These are phyloP conservation scores for Zosterops hypoxanthus DNA, from an alignment of 2,113 vertebrate genomes.

Conservation along the genomic window DNA sequence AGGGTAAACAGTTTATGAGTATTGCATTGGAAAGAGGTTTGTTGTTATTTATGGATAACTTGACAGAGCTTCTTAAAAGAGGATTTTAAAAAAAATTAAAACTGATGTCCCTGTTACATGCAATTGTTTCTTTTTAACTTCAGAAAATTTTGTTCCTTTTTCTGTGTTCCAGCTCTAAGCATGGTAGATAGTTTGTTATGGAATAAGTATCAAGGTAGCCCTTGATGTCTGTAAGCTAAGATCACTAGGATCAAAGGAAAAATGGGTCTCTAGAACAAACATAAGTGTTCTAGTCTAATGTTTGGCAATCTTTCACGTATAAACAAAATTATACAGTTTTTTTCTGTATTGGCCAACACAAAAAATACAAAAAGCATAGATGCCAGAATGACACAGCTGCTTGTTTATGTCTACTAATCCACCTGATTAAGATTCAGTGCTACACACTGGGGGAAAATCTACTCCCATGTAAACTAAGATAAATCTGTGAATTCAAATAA, in stretches of 20 bases:
- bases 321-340: background rate
- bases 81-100: background rate
- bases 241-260: background rate
- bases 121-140: background rate
- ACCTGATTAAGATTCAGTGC: background rate
- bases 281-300: background rate
- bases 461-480: background rate
- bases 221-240: background rate
- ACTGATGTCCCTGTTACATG: accelerated
- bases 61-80: background rate
- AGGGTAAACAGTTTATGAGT: background rate
- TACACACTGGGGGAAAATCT: background rate
- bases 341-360: background rate
- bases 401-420: background rate
- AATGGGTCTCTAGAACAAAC: background rate
- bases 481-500: background rate
- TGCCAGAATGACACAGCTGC: background rate
- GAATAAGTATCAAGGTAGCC: background rate
- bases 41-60: background rate
- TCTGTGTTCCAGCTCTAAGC: background rate
- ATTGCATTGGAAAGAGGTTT: background rate
- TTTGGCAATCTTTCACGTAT: background rate
- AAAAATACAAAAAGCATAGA: background rate
- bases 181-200: background rate
- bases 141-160: background rate